phyloP scores from a whole-genome alignment of 2,888 invertebrate genomes.

The Ethmia dodecea region DNA sequence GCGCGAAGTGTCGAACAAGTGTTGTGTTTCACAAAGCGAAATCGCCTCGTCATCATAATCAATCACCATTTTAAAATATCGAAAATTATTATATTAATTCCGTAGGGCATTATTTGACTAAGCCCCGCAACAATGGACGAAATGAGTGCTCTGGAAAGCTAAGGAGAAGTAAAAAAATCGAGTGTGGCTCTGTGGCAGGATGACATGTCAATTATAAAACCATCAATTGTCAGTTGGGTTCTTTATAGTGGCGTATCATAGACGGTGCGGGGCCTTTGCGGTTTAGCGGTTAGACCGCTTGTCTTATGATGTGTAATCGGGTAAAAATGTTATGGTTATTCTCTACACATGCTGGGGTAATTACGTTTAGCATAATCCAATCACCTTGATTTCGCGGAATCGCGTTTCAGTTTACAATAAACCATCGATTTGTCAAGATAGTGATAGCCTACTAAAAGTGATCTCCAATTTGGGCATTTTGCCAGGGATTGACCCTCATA shows the following conservation, averaged over 20 bases:
- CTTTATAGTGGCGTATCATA: constrained; percentile 29
- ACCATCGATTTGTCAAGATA: no score
- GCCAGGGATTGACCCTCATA: no score
- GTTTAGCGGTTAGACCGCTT: constrained; percentile 20
- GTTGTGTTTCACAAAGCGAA: constrained; percentile 33
- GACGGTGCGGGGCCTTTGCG: constrained; percentile 50
- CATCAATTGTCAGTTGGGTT: constrained; percentile 50
- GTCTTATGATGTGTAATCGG: constrained; percentile 6
- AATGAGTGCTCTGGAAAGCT: constrained; percentile 55
- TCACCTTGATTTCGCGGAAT: no score
- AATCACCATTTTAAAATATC: constrained; percentile 70
- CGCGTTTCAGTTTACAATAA: no score
- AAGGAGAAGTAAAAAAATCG: constrained; percentile 34
- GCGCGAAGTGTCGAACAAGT: constrained; percentile 25
- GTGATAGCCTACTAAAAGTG: no score
- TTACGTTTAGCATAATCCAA: no score
- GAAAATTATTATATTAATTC: constrained; percentile 73
- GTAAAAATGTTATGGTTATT: no score
- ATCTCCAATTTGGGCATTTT: no score
- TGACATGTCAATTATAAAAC: constrained; percentile 72
- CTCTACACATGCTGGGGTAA: no score
- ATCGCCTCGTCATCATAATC: constrained; percentile 65
- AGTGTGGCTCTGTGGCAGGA: constrained; percentile 42
- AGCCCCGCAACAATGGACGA: constrained; percentile 57
- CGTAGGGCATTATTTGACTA: constrained; percentile 68